These are phyloP conservation scores for Dolichallabes microphthalmus DNA, from an alignment of 2,113 vertebrate genomes.

Conservation along the genomic window DNA sequence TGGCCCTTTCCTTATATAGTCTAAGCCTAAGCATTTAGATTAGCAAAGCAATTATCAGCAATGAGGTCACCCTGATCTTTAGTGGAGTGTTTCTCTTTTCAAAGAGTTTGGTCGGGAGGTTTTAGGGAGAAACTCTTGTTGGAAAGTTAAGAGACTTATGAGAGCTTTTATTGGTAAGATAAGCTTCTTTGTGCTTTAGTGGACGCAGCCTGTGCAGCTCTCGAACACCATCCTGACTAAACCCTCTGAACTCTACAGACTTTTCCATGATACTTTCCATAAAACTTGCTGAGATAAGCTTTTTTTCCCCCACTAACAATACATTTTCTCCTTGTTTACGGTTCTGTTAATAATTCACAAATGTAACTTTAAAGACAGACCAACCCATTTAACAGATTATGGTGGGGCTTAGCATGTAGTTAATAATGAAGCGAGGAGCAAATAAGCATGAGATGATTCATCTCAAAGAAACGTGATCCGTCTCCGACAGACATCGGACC, in stretches of 20 bases:
- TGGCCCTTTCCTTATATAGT: background rate
- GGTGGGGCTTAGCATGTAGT: background rate
- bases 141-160: background rate
- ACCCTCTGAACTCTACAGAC: background rate
- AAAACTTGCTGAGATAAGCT: background rate
- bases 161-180: background rate
- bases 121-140: background rate
- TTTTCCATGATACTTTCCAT: too few relatives aligned
- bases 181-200: background rate
- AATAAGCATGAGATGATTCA: background rate
- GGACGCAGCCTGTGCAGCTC: background rate
- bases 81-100: background rate
- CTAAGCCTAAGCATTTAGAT: background rate
- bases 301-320: background rate
- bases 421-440: background rate
- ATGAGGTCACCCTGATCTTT: background rate
- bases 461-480: background rate
- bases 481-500: background rate
- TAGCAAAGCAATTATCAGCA: too few relatives aligned
- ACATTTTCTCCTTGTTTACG: background rate
- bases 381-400: background rate
- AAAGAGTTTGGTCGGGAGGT: background rate
- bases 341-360: conserved; percentile 22
- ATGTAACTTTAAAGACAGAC: background rate
- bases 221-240: background rate